Base-by-base conservation (phyloP, 2,888 invertebrate genomes). In the Cynaeus angustus region DNA sequence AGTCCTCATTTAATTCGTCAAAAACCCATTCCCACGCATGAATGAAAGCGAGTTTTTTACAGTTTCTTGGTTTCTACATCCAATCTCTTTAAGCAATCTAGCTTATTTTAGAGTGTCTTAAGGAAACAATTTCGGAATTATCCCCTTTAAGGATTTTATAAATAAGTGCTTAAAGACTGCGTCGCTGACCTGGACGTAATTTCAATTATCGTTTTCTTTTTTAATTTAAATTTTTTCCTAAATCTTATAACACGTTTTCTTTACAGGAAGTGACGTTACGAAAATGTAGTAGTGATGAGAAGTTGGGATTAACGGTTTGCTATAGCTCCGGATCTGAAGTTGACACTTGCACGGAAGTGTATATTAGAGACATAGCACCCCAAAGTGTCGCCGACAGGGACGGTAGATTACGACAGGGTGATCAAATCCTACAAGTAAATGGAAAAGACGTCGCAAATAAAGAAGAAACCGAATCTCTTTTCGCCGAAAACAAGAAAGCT, bases 271-370 rank as follows among this genome's bases (percentile, higher is more conserved):
- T 92, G 67, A 89, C 89, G 30, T 84, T 92, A 68, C 85, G 88
- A 71, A 88, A 90, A 78, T 85, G 86, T 28, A 86, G 85, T 48
- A 87, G 87, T 68, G 87, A 88, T 68, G 90, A 90, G 80, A 89
- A 89, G 79, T 84, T 92, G 6, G 92, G 92, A 3, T 84, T 92
- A 68, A 91, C 91, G 16, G 87, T 92, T 53, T 91, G 90, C 83
- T 91, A 91, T 80, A 91, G 90, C 77, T 88, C 88, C 9, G 86
- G 88, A 53, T 86, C 86, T 38, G 87, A 86, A 70, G 85, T 84
- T 71, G 86, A 87, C 66, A 86, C 86, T 41, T 86, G 86, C 71
- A 86, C 86, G 68, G 91, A 92, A 81, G 90, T 92, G 61, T 91
- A 90, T 80, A 90, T 92, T 75, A 89, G 91, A 78, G 90, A 91